Percentiles rank a stretch among this genome's conserved stretches.
These are phyloP conservation scores for Pelusios castaneus DNA, from an alignment of 2,113 vertebrate species.

Conservation along the genomic window DNA sequence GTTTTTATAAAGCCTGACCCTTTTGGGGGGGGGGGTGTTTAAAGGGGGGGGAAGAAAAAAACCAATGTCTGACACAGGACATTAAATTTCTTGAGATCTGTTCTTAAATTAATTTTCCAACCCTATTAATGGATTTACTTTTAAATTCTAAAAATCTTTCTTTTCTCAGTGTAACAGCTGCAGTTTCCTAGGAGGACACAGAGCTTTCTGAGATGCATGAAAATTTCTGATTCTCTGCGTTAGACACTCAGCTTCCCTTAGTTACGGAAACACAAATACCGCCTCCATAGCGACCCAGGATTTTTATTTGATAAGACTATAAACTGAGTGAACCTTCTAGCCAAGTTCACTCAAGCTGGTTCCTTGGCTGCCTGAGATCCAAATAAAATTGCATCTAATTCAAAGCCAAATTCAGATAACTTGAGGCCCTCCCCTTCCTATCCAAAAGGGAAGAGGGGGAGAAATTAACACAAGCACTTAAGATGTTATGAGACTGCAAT, in stretches of 20 bases:
- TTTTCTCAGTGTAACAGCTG: background rate
- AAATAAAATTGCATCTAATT: conserved; percentile 46
- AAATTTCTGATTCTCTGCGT: background rate
- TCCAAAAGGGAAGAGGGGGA: conserved; percentile 17
- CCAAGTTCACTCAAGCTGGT: background rate
- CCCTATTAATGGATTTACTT: background rate
- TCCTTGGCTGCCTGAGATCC: conserved; percentile 4
- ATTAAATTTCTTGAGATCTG: background rate
- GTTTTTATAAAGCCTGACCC: background rate
- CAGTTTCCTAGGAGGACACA: background rate
- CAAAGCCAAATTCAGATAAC: conserved; percentile 41
- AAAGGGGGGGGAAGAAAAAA: no score
- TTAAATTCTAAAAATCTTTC: background rate
- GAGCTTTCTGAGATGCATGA: background rate
- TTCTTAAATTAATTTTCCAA: background rate
- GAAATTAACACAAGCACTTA: conserved; percentile 71
- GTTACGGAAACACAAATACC: background rate
- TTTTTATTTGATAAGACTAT: conserved; percentile 2
- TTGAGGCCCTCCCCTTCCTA: conserved; percentile 17
- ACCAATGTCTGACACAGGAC: background rate
- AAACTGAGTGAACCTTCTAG: background rate
- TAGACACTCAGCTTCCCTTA: background rate
- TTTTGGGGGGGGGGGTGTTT: background rate
- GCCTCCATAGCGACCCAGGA: fast-evolving
- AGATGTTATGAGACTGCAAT: conserved; percentile 68